These are phyloP conservation scores for Sipha maydis DNA, from an alignment of 2,888 invertebrate species.

Conservation along the genomic window DNA sequence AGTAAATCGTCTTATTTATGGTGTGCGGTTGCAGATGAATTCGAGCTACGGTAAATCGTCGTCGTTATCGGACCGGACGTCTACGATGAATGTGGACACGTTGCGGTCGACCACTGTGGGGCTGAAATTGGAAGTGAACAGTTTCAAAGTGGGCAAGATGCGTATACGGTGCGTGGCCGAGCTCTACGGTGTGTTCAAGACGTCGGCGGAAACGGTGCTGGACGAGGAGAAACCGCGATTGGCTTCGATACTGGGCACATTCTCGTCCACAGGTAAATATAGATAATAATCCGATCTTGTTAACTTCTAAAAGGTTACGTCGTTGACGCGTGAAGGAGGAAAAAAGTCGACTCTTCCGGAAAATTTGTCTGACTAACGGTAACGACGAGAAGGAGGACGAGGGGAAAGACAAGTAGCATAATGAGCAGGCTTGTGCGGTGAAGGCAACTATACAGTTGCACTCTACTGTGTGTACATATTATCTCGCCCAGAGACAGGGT, in stretches of 20 bases:
- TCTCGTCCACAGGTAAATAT: slow-evolving; percentile 47
- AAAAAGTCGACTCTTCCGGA: neutral
- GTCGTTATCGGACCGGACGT: neutral
- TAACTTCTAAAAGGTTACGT: no score
- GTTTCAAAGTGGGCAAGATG: slow-evolving; percentile 75
- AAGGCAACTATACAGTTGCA: neutral
- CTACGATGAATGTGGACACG: slow-evolving; percentile 61
- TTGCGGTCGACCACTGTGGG: slow-evolving; percentile 69
- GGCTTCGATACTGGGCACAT: slow-evolving; percentile 77
- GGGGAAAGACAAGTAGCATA: neutral
- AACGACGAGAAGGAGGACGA: neutral
- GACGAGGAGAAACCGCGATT: slow-evolving; percentile 81
- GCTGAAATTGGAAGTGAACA: slow-evolving; percentile 75
- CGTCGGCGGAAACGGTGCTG: slow-evolving; percentile 73
- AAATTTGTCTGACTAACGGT: neutral
- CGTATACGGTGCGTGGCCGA: slow-evolving; percentile 76
- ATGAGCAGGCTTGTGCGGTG: neutral
- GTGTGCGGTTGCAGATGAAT: slow-evolving; percentile 67
- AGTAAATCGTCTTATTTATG: neutral
- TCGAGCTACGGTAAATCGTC: slow-evolving; percentile 66
- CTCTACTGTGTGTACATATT: neutral
- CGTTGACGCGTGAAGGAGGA: no score
- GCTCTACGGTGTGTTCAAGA: slow-evolving; percentile 76
- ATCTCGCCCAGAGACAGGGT: neutral
- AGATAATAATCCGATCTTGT: neutral